Evolutionary conservation across 2,888 invertebrate species (phyloP), one percentile per base, ranked within the genome.

Genomic region (Caenorhabditis drosophilae): DNA sequence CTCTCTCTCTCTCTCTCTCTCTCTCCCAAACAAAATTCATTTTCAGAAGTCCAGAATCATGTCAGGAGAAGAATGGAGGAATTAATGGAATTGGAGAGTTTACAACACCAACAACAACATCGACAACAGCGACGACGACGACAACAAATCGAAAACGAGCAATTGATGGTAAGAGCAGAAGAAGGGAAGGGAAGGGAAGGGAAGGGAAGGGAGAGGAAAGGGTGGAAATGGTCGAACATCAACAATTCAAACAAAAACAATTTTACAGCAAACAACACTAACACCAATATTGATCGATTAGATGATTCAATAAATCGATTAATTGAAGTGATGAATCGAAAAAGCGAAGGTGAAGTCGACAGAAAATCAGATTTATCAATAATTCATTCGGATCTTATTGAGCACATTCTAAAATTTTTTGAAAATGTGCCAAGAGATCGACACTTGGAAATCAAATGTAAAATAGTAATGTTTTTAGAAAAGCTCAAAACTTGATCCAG

Each of bases 371-470:
- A 57, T 15, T n/a, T n/a, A n/a, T 16, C 23, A 2, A 16, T 20
- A 2, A 38, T 22, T 2, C 27, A 26, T 6, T 35, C 57, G 11
- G 57, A 57, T 45, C 50, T 57, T 23, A 31, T 57, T 16, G 57
- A 57, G 4, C 45, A 57, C 45, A 27, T 57, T n/a, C 38, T 50
- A 18, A 22, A 20, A 0, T 57, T 57, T 22, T 22, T 57, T 44
- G 50, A 57, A 45, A 57, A 50, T 20, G 23, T 26, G 11, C 57
- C 57, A 0, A 12, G 49, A 31, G 57, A 57, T 9, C 49, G 31
- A 27, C 57, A 57, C 4, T 50, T 57, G 57, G 57, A 57, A 7
- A 36, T 36, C 16, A 57, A 57, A 16, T 57, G 57, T 26, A 50
- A 57, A 22, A 57, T 57, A 23, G 44, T 35, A 11, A 25, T 36